phyloP scores from a whole-genome alignment of 2,113 vertebrate genomes.

The Prionailurus bengalensis region DNA sequence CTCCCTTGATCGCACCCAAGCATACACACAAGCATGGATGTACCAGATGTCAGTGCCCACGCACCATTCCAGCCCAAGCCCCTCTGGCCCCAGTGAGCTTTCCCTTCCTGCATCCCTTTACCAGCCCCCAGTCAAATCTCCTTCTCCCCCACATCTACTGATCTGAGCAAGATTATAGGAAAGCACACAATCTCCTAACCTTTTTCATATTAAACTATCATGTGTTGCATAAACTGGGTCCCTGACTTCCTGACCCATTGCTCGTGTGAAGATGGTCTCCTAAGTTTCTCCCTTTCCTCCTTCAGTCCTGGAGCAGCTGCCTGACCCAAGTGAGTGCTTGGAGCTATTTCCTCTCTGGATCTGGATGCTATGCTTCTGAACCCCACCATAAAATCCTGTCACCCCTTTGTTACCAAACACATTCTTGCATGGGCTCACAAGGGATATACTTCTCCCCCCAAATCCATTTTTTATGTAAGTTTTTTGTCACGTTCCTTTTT shows the following conservation, averaged over 20 bases:
- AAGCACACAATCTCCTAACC: background rate
- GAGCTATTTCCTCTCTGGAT: background rate
- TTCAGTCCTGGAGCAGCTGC: background rate
- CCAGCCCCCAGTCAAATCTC: background rate
- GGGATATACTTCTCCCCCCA: background rate
- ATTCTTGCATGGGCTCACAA: accelerated
- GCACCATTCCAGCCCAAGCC: accelerated
- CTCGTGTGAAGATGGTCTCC: accelerated
- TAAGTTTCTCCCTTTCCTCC: background rate
- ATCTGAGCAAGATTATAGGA: background rate
- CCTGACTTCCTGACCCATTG: background rate
- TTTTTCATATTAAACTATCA: background rate
- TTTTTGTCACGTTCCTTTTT: background rate
- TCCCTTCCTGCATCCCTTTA: background rate
- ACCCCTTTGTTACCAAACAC: background rate
- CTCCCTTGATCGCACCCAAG: too few relatives aligned
- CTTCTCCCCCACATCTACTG: background rate
- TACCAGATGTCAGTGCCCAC: background rate
- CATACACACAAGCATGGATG: accelerated
- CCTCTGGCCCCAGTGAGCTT: accelerated
- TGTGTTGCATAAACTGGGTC: background rate
- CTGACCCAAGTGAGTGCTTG: accelerated
- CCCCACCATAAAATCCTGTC: background rate
- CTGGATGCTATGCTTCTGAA: background rate
- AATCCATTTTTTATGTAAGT: too few relatives aligned